Conservation (phyloP, 2,797 vertebrate species). For the Triplophysa yarkandensis region DNA sequence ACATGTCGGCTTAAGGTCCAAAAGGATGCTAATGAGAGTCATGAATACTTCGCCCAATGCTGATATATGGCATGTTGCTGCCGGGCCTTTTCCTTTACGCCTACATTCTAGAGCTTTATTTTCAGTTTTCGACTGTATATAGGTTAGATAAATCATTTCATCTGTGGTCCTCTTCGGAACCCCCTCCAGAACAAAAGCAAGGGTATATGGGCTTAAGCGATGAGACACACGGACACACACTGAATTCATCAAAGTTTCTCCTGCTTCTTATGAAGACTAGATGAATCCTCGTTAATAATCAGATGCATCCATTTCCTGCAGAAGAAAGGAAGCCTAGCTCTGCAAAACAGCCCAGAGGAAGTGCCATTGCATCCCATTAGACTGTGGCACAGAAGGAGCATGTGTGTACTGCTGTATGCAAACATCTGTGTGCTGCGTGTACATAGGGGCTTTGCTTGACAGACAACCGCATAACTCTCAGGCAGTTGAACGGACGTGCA, state of each 20-base stretch:
- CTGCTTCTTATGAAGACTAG: slow-evolving; percentile 84
- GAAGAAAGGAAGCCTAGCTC: slow-evolving; percentile 85
- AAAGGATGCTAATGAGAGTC: slow-evolving; percentile 61
- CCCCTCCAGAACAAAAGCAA: slow-evolving; percentile 20
- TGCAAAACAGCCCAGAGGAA: slow-evolving; percentile 87
- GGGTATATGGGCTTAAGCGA: slow-evolving; percentile 45
- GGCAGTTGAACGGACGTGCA: slow-evolving; percentile 1
- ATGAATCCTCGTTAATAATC: slow-evolving; percentile 89
- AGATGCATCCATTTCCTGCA: slow-evolving; percentile 85
- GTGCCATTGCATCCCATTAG: slow-evolving; percentile 82
- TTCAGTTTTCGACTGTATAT: slow-evolving; percentile 56
- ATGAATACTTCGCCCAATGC: background rate
- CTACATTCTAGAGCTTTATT: slow-evolving; percentile 22
- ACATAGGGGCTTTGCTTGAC: background rate
- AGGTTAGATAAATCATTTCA: slow-evolving; percentile 59
- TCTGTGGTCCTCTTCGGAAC: slow-evolving; percentile 57
- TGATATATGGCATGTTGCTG: background rate
- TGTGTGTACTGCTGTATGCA: slow-evolving; percentile 9
- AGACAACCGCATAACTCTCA: slow-evolving; percentile 21
- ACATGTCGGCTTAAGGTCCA: slow-evolving; percentile 12
- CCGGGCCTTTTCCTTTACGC: background rate
- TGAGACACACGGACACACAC: slow-evolving; percentile 51
- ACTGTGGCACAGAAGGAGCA: slow-evolving; percentile 27
- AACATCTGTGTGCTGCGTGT: slow-evolving; percentile 7
- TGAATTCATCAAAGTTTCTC: slow-evolving; percentile 83